Evolutionary conservation across 1,140 invertebrate species (phyloP), one percentile per base, ranked within the genome.

Genomic region (Drosophila lacteicornis): DNA sequence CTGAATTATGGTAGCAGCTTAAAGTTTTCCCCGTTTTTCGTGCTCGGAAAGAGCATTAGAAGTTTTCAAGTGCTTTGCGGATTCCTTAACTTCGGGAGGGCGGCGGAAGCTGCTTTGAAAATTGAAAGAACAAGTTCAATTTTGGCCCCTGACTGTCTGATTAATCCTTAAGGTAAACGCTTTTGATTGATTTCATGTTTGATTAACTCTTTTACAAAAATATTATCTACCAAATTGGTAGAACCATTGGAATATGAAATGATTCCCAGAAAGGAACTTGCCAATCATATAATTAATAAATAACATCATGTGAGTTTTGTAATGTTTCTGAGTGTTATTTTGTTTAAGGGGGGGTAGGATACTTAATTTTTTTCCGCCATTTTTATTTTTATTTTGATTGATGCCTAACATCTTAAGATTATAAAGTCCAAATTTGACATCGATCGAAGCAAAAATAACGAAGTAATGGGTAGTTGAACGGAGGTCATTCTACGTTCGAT

Each of bases 1-100:
- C 59, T 75, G 82, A 85, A 63, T 82, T 68, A 82, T 66, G 79
- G 58, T 55, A 49, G 47, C 50, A 74, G 68, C 79, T 81, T 85
- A 86, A 73, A 87, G 75, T 79, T 85, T 78, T 47, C 70, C 79
- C 53, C 51, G 25, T 27, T 76, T 75, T 76, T n/a, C 12, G 11
- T 36, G 17, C 47, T 43, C 38, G 69, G 30, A 42, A 30, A 76
- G 49, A 78, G 75, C 56, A 78, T 77, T 77, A 77, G 56, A 77
- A 60, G 63, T 77, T 77, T 67, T 77, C 30, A 77, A 77, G 74
- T 77, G 49, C 63, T 56, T 56, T 73, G 68, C 12, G 38, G 45
- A 71, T 73, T 47, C 12, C 12, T 25, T 56, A 45, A 40, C 11
- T 33, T 33, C n/a, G n/a, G n/a, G 38, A 36, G 45, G 17, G 19